phyloP scores from a whole-genome alignment of 2,888 invertebrate genomes.

The Heliconius cydno region DNA sequence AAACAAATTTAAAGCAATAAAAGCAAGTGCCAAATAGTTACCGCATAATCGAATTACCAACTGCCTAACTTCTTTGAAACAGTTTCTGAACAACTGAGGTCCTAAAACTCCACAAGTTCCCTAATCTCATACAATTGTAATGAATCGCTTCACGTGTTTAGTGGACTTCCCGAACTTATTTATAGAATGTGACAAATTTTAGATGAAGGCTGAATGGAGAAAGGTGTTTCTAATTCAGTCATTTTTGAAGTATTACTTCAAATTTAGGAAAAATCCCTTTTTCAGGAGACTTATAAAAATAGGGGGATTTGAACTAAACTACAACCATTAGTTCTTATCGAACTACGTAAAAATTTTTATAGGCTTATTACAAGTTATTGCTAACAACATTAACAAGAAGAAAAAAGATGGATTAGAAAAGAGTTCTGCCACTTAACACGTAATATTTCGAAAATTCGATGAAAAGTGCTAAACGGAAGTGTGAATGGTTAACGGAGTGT shows the following conservation, averaged over 20 bases:
- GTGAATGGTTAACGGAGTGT: too few species aligned
- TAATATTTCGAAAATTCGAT: background rate
- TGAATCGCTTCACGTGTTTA: slow-evolving; percentile 2
- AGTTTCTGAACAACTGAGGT: background rate
- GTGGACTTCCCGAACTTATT: background rate
- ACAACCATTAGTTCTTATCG: too few species aligned
- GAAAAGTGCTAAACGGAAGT: background rate
- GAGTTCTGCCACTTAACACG: background rate
- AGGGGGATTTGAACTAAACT: background rate
- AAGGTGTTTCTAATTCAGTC: too few species aligned
- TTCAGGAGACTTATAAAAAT: too few species aligned
- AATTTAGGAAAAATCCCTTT: too few species aligned
- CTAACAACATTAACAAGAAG: too few species aligned
- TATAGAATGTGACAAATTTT: background rate
- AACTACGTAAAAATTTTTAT: too few species aligned
- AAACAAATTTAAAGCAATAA: background rate
- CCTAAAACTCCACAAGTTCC: background rate
- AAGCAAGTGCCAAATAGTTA: background rate
- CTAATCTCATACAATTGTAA: slow-evolving; percentile 18
- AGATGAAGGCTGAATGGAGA: background rate
- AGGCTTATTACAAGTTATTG: too few species aligned
- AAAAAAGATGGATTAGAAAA: too few species aligned
- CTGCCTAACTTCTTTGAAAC: slow-evolving; percentile 9
- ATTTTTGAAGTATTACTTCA: too few species aligned
- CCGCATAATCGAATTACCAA: background rate